These are phyloP conservation scores for Corythaixoides concolor DNA, from an alignment of 2,113 vertebrate genomes.

Conservation along the genomic window DNA sequence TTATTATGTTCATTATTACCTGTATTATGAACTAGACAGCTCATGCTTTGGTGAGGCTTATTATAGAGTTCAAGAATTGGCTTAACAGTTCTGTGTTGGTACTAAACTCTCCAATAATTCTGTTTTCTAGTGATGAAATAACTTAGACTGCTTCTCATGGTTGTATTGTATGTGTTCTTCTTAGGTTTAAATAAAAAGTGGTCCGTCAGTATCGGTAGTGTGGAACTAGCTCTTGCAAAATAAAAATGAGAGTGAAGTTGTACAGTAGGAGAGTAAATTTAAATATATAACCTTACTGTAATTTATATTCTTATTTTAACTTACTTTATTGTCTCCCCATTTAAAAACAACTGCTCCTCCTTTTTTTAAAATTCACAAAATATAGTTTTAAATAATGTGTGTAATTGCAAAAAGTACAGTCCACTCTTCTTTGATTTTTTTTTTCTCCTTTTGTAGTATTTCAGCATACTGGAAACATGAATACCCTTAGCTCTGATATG, in stretches of 20 bases:
- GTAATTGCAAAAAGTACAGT: not conserved
- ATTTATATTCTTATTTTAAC: not conserved
- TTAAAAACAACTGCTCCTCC: not conserved
- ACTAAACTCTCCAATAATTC: not conserved
- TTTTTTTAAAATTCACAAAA: not conserved
- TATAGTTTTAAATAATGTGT: not conserved
- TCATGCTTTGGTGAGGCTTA: not conserved
- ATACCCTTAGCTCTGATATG: not conserved
- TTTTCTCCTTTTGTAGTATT: not conserved
- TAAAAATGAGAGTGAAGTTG: not conserved
- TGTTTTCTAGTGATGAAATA: not conserved
- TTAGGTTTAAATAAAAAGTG: not conserved
- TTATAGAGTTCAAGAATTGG: not conserved
- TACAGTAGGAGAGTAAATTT: not conserved
- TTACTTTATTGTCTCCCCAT: not conserved
- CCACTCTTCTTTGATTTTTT: not conserved
- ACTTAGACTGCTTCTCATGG: not conserved
- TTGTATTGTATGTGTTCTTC: not conserved
- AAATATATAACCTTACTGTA: not conserved
- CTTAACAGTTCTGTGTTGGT: not conserved
- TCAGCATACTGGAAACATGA: not conserved
- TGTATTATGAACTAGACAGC: not conserved
- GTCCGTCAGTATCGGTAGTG: accelerated
- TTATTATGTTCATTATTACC: not conserved
- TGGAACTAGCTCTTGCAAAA: not conserved